A percentile compares a stretch with the other conserved stretches of the same genome.
Conservation (phyloP, 2,797 vertebrate genomes). For the Tolypeutes matacus region DNA sequence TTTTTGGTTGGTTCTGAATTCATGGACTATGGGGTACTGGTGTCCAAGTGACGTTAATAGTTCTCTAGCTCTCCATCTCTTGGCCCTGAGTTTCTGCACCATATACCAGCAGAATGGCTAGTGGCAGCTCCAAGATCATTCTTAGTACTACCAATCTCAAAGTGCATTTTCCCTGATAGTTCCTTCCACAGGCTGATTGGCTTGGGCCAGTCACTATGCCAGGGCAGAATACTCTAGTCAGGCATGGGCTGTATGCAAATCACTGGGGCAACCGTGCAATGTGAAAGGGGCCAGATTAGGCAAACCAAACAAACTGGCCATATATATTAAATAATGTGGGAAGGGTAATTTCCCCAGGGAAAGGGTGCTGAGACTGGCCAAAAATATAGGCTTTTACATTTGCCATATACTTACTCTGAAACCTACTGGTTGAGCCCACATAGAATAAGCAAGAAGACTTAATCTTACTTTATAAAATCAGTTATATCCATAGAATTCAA, state of each 20-base stretch:
- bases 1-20: background rate
- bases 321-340: background rate
- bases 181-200: background rate
- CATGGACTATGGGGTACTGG: background rate
- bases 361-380: background rate
- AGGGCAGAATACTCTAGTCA: background rate
- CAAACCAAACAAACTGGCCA: background rate
- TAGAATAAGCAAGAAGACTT: background rate
- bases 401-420: background rate
- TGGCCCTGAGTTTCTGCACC: background rate
- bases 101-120: background rate
- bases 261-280: background rate
- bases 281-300: background rate
- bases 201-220: background rate
- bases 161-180: background rate
- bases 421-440: background rate
- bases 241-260: background rate
- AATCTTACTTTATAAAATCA: background rate
- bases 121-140: background rate
- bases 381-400: background rate
- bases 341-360: background rate
- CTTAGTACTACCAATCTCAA: background rate
- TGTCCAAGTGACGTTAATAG: background rate
- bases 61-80: background rate
- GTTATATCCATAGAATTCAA: background rate